Evolutionary conservation across 2,888 invertebrate species (phyloP), one percentile per base, ranked within the genome.

Genomic region (Acheta domesticus): DNA sequence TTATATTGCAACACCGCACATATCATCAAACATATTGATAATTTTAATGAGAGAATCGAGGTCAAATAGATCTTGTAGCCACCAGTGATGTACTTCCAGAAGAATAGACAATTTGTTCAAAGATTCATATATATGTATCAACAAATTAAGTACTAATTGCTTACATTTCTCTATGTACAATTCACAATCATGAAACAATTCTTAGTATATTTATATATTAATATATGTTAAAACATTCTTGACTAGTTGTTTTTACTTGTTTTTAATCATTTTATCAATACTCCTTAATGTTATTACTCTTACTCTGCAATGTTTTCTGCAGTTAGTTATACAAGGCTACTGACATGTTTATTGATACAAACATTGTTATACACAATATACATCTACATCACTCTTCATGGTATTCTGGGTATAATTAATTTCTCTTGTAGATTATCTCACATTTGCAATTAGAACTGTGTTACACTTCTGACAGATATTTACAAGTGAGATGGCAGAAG

Each of bases 21-120:
- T 62, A 62, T 62, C 62, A 62, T n/a, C n/a, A n/a, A 62, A 62
- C 62, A 62, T 62, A 62, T 62, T 62, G 36, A 36, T 36, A 36
- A 19, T 62, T 14, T 62, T 62, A 62, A 62, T n/a, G n/a, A 62
- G 62, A 62, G 62, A 62, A 62, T 62, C 16, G n/a, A 62, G 62
- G 16, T 14, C 62, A 62, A 62, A 62, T 62, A 19, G 14, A 62
- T 62, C 62, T 19, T 62, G 62, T 62, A 62, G 62, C 62, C 62
- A 62, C 62, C 62, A 62, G 14, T 62, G 62, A 62, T 62, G 62
- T 19, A 62, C 62, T 62, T 62, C n/a, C 62, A 62, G 62, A 62
- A 62, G 62, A 62, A 62, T 62, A 62, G 62, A 62, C 62, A 62
- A n/a, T 62, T 62, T 62, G 62, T 62, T 62, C 62, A 62, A 62